These are phyloP conservation scores for Vanessa cardui DNA, from an alignment of 2,888 invertebrate species.

Conservation along the genomic window DNA sequence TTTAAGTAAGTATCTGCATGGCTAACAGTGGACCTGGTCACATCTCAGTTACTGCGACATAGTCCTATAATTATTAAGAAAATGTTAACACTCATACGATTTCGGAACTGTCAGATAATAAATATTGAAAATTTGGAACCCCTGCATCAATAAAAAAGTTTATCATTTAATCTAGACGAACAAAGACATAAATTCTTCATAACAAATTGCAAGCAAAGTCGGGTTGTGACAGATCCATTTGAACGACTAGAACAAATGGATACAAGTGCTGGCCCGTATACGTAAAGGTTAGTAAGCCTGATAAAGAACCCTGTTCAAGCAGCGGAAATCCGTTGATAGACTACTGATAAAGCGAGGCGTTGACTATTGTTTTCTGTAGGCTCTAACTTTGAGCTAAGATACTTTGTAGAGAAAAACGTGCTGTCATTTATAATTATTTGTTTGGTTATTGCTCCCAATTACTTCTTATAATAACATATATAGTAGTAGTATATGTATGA, in stretches of 20 bases:
- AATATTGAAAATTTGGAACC: background rate
- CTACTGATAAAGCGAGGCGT: slow-evolving; percentile 24
- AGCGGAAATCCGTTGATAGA: slow-evolving; percentile 36
- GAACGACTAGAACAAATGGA: background rate
- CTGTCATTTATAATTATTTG: background rate
- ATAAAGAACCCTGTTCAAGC: slow-evolving; percentile 29
- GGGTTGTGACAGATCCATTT: background rate
- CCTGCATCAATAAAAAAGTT: no score
- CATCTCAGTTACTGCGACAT: no score
- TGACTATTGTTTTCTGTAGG: slow-evolving; percentile 25
- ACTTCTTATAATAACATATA: no score
- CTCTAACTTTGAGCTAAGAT: slow-evolving; percentile 15
- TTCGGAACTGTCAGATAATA: background rate
- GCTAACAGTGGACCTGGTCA: no score
- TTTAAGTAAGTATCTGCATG: no score
- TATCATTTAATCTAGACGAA: no score
- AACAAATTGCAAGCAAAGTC: background rate
- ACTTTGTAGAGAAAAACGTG: background rate
- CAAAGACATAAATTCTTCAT: no score
- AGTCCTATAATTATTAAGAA: no score
- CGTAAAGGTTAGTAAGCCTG: slow-evolving; percentile 21
- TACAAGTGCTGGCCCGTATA: slow-evolving; percentile 13
- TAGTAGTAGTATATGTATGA: no score
- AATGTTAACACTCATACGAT: no score
- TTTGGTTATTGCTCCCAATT: no score